These are phyloP conservation scores for Sylvia atricapilla DNA, from an alignment of 2,113 vertebrate genomes.

Conservation along the genomic window DNA sequence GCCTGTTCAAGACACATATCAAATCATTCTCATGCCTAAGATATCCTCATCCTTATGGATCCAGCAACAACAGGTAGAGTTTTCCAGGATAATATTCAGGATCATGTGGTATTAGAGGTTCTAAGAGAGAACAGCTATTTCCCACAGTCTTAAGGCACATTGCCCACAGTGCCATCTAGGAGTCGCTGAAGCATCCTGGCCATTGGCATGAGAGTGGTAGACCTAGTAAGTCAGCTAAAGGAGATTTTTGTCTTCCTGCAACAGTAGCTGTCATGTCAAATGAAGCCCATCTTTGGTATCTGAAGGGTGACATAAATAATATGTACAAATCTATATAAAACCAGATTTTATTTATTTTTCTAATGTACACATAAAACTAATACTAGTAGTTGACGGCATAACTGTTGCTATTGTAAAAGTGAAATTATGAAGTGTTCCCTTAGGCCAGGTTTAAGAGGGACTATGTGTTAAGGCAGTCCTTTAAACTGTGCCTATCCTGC, in stretches of 20 bases:
- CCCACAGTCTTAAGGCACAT: neutral
- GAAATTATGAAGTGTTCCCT: neutral
- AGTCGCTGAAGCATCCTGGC: neutral
- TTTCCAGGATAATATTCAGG: neutral
- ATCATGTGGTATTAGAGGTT: neutral
- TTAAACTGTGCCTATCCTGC: neutral
- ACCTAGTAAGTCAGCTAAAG: neutral
- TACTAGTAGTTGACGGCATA: neutral
- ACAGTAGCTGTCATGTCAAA: neutral
- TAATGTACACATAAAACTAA: neutral
- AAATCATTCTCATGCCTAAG: neutral
- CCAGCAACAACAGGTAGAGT: neutral
- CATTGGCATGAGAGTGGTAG: neutral
- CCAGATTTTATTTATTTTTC: neutral
- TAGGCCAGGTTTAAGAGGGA: neutral
- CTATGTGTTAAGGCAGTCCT: neutral
- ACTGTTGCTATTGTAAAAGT: neutral
- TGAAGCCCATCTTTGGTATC: neutral
- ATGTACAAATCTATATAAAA: neutral
- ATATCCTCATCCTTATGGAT: neutral
- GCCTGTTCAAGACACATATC: neutral
- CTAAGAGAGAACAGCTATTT: neutral
- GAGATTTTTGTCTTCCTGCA: neutral
- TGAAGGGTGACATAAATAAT: neutral
- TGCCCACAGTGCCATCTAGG: neutral